These are phyloP conservation scores for Brachionus sp. DNA, from an alignment of 1,140 invertebrate genomes.

Conservation along the genomic window DNA sequence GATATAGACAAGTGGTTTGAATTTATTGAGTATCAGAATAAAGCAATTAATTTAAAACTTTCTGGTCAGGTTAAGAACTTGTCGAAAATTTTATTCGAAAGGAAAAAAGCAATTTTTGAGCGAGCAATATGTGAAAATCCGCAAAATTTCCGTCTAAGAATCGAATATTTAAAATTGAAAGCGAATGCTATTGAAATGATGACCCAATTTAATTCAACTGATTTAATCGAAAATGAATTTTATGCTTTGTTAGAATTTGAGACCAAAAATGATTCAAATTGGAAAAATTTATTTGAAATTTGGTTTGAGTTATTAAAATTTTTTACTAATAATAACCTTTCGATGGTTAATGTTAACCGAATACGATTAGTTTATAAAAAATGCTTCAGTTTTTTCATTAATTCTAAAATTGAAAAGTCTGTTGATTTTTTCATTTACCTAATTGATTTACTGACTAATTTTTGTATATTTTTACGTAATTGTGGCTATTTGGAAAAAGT, in stretches of 20 bases:
- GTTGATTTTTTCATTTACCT: neutral
- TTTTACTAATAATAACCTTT: neutral
- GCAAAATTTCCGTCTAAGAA: neutral
- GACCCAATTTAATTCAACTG: neutral
- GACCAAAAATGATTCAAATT: neutral
- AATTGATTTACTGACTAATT: neutral
- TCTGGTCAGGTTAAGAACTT: neutral
- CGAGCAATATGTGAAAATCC: slow-evolving; percentile 34
- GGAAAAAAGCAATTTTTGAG: slow-evolving; percentile 29
- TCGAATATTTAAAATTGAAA: slow-evolving; percentile 28
- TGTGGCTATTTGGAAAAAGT: slow-evolving; percentile 32
- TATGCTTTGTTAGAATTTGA: neutral
- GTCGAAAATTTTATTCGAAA: neutral
- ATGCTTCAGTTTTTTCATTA: slow-evolving; percentile 16
- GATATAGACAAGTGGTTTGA: slow-evolving; percentile 39
- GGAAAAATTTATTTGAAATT: slow-evolving; percentile 17
- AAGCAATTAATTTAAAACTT: neutral
- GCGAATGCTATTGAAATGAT: neutral
- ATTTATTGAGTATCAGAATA: slow-evolving; percentile 36
- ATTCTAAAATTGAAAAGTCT: neutral
- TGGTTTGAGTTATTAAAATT: slow-evolving; percentile 22
- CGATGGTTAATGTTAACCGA: neutral
- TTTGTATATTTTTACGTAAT: neutral
- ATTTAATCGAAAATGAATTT: slow-evolving; percentile 18
- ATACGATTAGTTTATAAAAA: neutral